These are phyloP conservation scores for Netelia inedita DNA, from an alignment of 2,888 invertebrate species.

Conservation along the genomic window DNA sequence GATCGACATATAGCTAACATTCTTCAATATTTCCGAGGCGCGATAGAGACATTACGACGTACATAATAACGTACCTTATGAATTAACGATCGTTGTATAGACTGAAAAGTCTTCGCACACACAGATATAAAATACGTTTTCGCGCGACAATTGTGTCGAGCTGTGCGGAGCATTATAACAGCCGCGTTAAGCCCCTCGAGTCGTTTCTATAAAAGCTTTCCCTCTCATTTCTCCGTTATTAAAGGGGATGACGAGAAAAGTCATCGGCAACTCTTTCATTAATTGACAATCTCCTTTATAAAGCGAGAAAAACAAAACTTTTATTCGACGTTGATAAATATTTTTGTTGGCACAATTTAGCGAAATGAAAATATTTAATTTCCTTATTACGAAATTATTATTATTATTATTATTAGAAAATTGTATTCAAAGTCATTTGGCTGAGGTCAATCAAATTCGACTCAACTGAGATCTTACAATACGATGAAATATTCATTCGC, in stretches of 20 bases:
- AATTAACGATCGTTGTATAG: not conserved
- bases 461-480: not conserved
- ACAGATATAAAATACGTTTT: not conserved
- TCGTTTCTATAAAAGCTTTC: not conserved
- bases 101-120: not conserved
- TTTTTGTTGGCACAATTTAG: too few species aligned
- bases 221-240: not conserved
- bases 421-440: not conserved
- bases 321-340: too few species aligned
- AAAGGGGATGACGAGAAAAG: not conserved
- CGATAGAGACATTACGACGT: not conserved
- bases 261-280: not conserved
- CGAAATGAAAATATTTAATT: not conserved
- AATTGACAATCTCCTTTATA: not conserved
- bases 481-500: not conserved
- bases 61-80: not conserved
- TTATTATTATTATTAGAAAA: not conserved
- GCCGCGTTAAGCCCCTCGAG: not conserved
- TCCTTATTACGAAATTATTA: too few species aligned
- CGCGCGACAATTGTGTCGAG: not conserved
- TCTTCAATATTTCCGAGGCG: not conserved
- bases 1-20: not conserved
- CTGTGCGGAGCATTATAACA: not conserved
- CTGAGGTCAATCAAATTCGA: not conserved
- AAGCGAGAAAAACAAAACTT: not conserved